Evolutionary conservation across 2,888 invertebrate species (phyloP).

Genomic region (Parnassius mnemosyne): DNA sequence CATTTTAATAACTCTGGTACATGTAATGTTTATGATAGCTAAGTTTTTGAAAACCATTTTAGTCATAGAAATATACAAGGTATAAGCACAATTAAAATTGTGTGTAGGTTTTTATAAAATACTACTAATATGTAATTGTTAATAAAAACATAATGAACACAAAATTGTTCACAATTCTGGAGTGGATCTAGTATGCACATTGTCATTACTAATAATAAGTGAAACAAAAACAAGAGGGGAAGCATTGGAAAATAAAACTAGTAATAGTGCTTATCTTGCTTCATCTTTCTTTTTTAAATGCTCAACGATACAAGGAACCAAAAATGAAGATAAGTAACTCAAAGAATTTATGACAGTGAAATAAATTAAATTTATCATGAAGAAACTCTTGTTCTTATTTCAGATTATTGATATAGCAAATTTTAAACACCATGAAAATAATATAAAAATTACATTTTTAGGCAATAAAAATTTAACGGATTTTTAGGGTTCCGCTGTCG

Average conservation of each 20-base stretch:
- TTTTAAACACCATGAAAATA: slow-evolving; percentile 24
- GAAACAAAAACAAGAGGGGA: slow-evolving; percentile 22
- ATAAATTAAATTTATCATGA: too few species aligned
- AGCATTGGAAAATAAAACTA: not conserved
- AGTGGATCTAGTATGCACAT: slow-evolving; percentile 11
- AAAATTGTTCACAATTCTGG: slow-evolving; percentile 23
- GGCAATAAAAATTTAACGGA: not conserved
- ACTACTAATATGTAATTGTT: too few species aligned
- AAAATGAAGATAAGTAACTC: too few species aligned
- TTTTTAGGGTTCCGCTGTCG: too few species aligned
- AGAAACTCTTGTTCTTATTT: slow-evolving; percentile 18
- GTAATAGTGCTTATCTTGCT: slow-evolving; percentile 2
- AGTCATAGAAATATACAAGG: too few species aligned
- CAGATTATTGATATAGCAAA: slow-evolving; percentile 20
- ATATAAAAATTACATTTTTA: slow-evolving; percentile 12
- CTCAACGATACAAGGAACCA: too few species aligned
- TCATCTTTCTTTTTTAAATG: too few species aligned
- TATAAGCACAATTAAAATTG: too few species aligned
- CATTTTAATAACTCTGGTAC: not conserved
- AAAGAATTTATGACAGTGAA: too few species aligned
- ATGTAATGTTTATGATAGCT: not conserved
- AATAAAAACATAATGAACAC: slow-evolving; percentile 9
- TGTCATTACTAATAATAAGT: slow-evolving; percentile 6
- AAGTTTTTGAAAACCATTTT: too few species aligned
- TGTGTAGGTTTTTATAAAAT: too few species aligned